Evolutionary conservation across 2,888 invertebrate species (phyloP).

Genomic region (Andrena marginata): DNA sequence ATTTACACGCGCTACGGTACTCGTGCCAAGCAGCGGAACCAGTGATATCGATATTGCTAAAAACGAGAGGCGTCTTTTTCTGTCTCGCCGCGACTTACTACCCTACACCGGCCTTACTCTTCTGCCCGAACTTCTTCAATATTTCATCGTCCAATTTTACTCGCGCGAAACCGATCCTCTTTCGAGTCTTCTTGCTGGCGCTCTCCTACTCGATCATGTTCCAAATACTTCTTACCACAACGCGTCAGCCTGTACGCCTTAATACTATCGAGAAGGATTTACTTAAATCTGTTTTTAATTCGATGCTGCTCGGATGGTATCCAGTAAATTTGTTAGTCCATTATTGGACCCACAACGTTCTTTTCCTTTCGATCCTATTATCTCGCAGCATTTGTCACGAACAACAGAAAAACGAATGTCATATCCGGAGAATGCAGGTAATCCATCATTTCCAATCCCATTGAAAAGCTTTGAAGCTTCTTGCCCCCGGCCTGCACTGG

Average conservation of each 20-base stretch:
- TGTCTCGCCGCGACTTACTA: constrained; percentile 1
- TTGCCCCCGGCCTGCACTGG: not conserved
- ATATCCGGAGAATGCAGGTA: not conserved
- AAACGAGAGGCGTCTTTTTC: constrained; percentile 36
- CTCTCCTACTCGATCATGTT: constrained; percentile 14
- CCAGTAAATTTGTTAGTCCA: not conserved
- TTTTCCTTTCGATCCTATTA: constrained; percentile 1
- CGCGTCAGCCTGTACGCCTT: not conserved
- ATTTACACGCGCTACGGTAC: constrained; percentile 48
- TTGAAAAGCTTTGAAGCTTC: constrained; percentile 7
- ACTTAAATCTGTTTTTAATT: not conserved
- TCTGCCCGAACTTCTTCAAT: constrained; percentile 40
- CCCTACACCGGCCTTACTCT: not conserved
- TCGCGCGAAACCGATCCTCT: constrained; percentile 31
- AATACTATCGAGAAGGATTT: not conserved
- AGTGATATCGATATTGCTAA: constrained; percentile 59
- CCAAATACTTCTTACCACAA: constrained; percentile 17
- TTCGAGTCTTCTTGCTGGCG: constrained; percentile 25
- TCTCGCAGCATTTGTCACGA: not conserved
- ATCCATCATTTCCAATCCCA: constrained; percentile 22
- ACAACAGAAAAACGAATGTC: not conserved
- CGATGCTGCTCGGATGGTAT: not conserved
- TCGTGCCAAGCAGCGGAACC: constrained; percentile 5
- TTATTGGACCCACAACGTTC: not conserved
- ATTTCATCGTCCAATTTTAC: constrained; percentile 61